These are phyloP conservation scores for Andricus curvator DNA, from an alignment of 2,888 invertebrate genomes.

Conservation along the genomic window DNA sequence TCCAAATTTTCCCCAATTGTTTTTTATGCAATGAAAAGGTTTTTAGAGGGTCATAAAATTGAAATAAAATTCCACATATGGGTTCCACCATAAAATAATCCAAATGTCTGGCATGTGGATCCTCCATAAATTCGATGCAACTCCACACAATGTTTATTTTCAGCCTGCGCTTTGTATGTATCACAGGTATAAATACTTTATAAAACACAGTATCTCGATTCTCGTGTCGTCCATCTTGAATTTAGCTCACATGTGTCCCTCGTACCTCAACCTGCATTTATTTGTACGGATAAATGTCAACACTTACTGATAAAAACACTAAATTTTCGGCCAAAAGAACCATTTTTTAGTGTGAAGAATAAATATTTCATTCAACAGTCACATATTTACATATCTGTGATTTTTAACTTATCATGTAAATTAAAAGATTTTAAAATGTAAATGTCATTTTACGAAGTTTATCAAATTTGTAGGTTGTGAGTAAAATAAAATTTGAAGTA, in stretches of 20 bases:
- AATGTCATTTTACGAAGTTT: too few species aligned
- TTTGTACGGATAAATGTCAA: neutral
- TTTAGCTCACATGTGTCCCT: neutral
- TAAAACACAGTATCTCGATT: conserved; percentile 25
- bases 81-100: too few species aligned
- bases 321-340: neutral
- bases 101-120: neutral
- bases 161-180: neutral
- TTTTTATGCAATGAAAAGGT: too few species aligned
- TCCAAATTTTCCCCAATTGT: too few species aligned
- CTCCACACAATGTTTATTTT: neutral
- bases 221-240: neutral
- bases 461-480: too few species aligned
- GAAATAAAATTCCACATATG: too few species aligned
- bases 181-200: conserved; percentile 3
- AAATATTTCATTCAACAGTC: too few species aligned
- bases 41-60: too few species aligned
- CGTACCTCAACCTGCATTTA: neutral
- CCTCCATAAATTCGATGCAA: neutral
- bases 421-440: too few species aligned
- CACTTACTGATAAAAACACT: neutral
- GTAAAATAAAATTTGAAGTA: too few species aligned
- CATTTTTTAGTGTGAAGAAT: neutral
- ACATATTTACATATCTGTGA: too few species aligned
- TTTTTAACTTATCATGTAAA: too few species aligned